Conservation (phyloP, 2,797 vertebrate genomes). For the Pampus argenteus region DNA sequence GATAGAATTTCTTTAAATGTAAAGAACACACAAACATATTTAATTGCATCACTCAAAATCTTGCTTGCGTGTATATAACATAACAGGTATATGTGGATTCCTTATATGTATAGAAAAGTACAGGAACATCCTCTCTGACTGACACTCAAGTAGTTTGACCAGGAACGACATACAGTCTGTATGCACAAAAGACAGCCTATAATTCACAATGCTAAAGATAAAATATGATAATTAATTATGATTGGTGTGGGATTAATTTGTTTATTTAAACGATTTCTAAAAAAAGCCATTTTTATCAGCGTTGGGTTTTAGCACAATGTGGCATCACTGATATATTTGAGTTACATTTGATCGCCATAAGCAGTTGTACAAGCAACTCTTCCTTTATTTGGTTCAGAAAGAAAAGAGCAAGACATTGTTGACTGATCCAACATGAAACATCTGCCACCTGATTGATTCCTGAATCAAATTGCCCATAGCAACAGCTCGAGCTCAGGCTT, state of each 20-base stretch:
- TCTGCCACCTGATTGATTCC: conserved; percentile 80
- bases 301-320: conserved; percentile 13
- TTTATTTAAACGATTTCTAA: conserved; percentile 10
- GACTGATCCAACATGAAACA: conserved; percentile 77
- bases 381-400: conserved; percentile 33
- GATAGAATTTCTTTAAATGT: not conserved
- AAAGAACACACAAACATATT: not conserved
- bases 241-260: conserved; percentile 14
- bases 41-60: not conserved
- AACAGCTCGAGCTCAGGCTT: conserved; percentile 68
- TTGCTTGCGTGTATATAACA: not conserved
- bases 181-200: not conserved
- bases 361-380: conserved; percentile 27
- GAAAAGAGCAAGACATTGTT: conserved; percentile 31
- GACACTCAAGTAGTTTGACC: not conserved
- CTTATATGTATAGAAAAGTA: not conserved
- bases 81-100: not conserved
- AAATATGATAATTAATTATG: not conserved
- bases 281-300: not conserved
- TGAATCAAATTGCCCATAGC: conserved; percentile 76
- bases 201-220: not conserved
- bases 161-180: not conserved
- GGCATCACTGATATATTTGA: conserved; percentile 28
- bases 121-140: not conserved
- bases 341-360: conserved; percentile 19